Evolutionary conservation across 2,113 vertebrate species (phyloP).

Genomic region (Megaleporinus macrocephalus): DNA sequence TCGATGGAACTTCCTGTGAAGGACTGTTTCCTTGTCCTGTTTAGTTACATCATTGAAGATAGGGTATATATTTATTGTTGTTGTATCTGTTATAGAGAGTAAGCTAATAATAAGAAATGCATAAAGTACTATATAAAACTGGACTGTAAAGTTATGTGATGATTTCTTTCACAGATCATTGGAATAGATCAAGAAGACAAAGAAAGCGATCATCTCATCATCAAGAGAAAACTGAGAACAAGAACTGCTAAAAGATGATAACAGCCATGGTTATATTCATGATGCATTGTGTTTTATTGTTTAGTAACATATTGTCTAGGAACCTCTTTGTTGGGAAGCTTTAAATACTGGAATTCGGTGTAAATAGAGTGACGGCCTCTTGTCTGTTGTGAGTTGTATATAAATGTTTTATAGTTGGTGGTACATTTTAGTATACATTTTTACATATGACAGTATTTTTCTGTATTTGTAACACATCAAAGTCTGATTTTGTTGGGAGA

Average conservation of each 20-base stretch:
- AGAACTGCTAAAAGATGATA: conserved; percentile 71
- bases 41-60: too few relatives aligned
- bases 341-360: background rate
- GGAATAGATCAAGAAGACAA: conserved; percentile 71
- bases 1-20: too few relatives aligned
- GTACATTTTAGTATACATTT: background rate
- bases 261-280: background rate
- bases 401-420: background rate
- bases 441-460: background rate
- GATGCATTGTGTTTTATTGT: too few relatives aligned
- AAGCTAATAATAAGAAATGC: too few relatives aligned
- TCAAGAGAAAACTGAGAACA: conserved; percentile 84
- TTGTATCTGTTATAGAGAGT: too few relatives aligned
- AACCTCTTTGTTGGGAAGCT: background rate
- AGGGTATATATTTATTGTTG: too few relatives aligned
- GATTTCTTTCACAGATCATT: conserved; percentile 72
- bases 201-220: conserved; percentile 89
- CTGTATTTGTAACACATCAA: background rate
- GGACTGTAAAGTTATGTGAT: background rate
- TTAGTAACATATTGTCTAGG: background rate
- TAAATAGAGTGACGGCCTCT: background rate
- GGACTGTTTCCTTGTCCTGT: too few relatives aligned
- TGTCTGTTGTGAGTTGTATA: background rate
- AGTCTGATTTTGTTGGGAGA: background rate
- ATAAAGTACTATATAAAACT: too few relatives aligned